phyloP scores from a whole-genome alignment of 2,888 invertebrate genomes.

The Plutella xylostella region DNA sequence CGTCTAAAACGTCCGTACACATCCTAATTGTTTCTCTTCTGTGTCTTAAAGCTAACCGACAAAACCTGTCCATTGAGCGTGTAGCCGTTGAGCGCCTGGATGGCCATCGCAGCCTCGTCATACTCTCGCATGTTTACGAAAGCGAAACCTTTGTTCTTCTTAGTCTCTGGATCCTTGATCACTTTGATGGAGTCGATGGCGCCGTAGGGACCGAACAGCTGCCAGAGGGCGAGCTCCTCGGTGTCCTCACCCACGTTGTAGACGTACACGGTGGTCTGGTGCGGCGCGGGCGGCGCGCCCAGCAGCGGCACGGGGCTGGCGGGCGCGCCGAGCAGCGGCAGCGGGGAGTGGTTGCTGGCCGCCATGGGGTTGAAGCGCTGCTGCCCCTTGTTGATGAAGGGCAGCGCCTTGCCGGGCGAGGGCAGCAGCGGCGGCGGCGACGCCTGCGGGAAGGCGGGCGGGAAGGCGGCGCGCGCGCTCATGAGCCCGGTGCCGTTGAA shows the following conservation, averaged over 20 bases:
- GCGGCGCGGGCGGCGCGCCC: conserved; percentile 45
- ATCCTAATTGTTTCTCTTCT: conserved; percentile 58
- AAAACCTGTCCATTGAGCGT: conserved; percentile 69
- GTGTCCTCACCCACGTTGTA: conserved; percentile 67
- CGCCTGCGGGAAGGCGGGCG: conserved; percentile 53
- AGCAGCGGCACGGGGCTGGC: conserved; percentile 56
- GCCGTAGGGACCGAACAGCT: conserved; percentile 65
- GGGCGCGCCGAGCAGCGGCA: conserved; percentile 56
- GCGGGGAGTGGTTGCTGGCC: conserved; percentile 51
- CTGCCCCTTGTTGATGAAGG: conserved; percentile 64
- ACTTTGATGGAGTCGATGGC: conserved; percentile 68
- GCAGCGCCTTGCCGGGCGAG: conserved; percentile 62
- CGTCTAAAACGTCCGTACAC: conserved; percentile 53
- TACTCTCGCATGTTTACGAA: conserved; percentile 68
- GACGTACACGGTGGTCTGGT: conserved; percentile 66
- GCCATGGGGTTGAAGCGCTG: conserved; percentile 66
- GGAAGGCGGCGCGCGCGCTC: conserved; percentile 47
- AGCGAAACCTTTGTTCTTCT: conserved; percentile 67
- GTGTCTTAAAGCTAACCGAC: conserved; percentile 69
- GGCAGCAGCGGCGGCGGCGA: conserved; percentile 61
- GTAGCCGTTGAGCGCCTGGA: conserved; percentile 65
- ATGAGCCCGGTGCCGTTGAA: conserved; percentile 53
- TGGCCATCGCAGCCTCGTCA: conserved; percentile 66
- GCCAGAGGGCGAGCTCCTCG: conserved; percentile 64
- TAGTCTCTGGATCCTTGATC: conserved; percentile 66